Evolutionary conservation across 2,888 invertebrate genomes (phyloP), one percentile per base, ranked within the genome.

Genomic region (Dyspetes luteomarginatus): DNA sequence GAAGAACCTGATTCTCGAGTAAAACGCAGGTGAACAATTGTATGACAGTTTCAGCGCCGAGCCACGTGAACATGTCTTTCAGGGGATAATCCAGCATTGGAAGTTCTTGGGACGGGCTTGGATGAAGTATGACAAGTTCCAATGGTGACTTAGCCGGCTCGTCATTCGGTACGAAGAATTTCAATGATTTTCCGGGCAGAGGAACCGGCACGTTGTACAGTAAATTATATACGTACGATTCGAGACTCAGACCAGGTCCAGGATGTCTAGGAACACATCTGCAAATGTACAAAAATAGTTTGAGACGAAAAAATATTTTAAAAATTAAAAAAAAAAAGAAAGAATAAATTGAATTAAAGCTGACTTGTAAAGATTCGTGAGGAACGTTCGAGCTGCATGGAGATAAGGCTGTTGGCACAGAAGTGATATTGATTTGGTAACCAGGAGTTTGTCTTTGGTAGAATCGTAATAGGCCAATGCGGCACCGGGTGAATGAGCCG

Each of bases 1-100:
- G 94, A 50, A 99, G 94, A 81, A 99, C 96, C 93, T 99, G 99
- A 92, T 99, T 98, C 93, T 99, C 99, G 30, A 99, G 93, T 26
- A 99, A 93, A 64, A 99, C 96, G 93, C 99, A 98, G 48, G 98
- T 98, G 91, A 98, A 97, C 60, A 99, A 93, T 90, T 98, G 97
- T 82, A 99, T 95, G 68, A 98, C 96, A 91, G 96, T 96, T 89
- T 99, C 98, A 3, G 98, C 96, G 24, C 98, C 97, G 79, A 99
- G 93, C 92, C 97, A 95, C 65, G 95, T 94, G 90, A 99, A 98
- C 92, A 99, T 94, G 83, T 97, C 94, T 88, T 97, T 95, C 79
- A 99, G 92, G 0, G 98, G 95, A 92, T 97, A 99, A 93, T 99
- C 99, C 86, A 99, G 95, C 87, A 99, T 94, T 12, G 99, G 99